Evolutionary conservation across 2,888 invertebrate genomes (phyloP).

Genomic region (Steinernema hermaphroditum): DNA sequence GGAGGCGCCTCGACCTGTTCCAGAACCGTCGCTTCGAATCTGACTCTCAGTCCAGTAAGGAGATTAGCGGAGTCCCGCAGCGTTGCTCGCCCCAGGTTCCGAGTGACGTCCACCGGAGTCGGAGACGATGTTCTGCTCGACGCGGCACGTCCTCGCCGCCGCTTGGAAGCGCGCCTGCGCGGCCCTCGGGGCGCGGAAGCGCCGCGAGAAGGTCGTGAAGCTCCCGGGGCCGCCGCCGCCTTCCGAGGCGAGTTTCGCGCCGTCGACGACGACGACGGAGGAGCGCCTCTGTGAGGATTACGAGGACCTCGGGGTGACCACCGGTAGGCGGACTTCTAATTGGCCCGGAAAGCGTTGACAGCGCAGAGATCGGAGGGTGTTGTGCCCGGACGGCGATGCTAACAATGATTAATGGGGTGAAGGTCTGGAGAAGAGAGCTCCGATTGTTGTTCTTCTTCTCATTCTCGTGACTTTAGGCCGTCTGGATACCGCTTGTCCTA

Average conservation of each 20-base stretch:
- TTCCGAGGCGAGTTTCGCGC: not conserved
- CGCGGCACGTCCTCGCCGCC: conserved; percentile 20
- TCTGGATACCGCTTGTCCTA: too few species aligned
- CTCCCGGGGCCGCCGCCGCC: conserved; percentile 2
- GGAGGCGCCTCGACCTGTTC: conserved; percentile 4
- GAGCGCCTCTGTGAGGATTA: not conserved
- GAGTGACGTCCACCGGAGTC: not conserved
- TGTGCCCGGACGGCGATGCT: not conserved
- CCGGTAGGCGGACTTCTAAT: not conserved
- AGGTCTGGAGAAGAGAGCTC: not conserved
- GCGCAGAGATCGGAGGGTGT: not conserved
- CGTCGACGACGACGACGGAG: not conserved
- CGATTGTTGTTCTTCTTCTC: not conserved
- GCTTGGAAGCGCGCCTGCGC: not conserved
- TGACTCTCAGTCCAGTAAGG: conserved; percentile 4
- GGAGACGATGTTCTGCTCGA: conserved; percentile 23
- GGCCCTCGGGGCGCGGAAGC: conserved; percentile 15
- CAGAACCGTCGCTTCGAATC: conserved; percentile 23
- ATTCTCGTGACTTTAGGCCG: too few species aligned
- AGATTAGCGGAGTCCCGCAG: conserved; percentile 21
- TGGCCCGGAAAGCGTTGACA: too few species aligned
- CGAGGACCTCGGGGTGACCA: not conserved
- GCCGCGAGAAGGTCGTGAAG: conserved; percentile 7
- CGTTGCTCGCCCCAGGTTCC: not conserved
- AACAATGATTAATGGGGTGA: not conserved